Evolutionary conservation across 1,140 invertebrate species (phyloP), one percentile per base, ranked within the genome.

Genomic region (Camponotus floridanus): DNA sequence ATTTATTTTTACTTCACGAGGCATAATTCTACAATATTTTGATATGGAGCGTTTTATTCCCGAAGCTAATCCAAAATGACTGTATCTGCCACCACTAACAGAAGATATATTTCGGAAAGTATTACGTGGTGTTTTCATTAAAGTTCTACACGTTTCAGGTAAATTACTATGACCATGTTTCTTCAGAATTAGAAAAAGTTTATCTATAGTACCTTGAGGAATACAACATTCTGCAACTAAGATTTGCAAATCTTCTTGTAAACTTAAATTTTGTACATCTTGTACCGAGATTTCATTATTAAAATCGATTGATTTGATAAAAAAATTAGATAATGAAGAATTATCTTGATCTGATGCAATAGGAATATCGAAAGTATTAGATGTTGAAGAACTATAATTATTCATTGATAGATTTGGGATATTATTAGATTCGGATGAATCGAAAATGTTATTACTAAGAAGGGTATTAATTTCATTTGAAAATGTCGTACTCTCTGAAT

Each of bases 161-260:
- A 62, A 62, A 62, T 62, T 3, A 62, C 33, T 6, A 62, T 62
- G 59, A 62, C 59, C 59, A 62, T 62, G 59, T 62, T 62, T 62
- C 26, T 26, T 26, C 26, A 62, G 13, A 62, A 62, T 62, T 31
- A 31, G 3, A 62, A 62, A 26, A 62, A 62, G 26, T 31, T 62
- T 62, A 33, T 62, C 59, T 62, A 33, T 26, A 62, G 59, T 62
- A 33, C 26, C 26, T 62, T 62, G 59, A 62, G 59, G 59, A 33
- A 62, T 62, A 62, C 59, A 62, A 62, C 26, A 33, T 33, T 62
- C 13, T 62, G 59, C 33, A 62, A 62, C 26, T 62, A 62, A 33
- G 59, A 62, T 62, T 62, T 62, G 59, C 59, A 62, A 62, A 62
- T 62, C 59, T 62, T 62, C 3, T 62, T 33, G 59, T 33, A 62